Percentiles rank a stretch among this genome's conserved stretches.
Conservation (phyloP, 2,113 vertebrate genomes). For the Ifrita kowaldi region DNA sequence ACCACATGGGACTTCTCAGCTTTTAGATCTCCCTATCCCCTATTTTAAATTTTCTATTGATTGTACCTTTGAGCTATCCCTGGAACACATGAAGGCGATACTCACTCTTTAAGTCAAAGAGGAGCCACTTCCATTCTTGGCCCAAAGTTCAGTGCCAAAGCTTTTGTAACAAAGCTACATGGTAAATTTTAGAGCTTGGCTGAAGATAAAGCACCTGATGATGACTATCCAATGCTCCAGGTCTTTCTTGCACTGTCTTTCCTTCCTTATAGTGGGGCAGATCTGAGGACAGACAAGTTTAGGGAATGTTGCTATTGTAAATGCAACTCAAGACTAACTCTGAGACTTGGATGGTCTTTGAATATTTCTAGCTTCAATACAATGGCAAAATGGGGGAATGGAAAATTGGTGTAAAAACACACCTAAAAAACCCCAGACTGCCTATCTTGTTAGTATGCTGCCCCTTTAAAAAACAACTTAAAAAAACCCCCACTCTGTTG, state of each 20-base stretch:
- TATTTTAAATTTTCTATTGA: neutral
- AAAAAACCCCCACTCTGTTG: neutral
- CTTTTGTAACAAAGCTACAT: neutral
- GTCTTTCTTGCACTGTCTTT: neutral
- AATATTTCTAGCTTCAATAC: neutral
- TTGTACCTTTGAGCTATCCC: neutral
- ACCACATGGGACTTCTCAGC: neutral
- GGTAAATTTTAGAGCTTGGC: neutral
- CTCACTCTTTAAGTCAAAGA: neutral
- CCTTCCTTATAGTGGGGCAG: neutral
- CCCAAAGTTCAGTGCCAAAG: neutral
- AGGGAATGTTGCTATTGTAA: neutral
- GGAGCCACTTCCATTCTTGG: neutral
- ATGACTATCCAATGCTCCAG: neutral
- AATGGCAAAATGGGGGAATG: neutral
- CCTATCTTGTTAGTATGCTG: neutral
- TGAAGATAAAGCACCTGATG: neutral
- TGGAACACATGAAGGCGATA: neutral
- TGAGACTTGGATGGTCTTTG: neutral
- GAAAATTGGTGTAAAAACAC: no score
- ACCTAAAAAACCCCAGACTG: rapidly evolving
- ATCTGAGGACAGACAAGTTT: neutral
- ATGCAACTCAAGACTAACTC: neutral
- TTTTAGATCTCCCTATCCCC: neutral
- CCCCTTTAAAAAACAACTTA: neutral